Evolutionary conservation across 1,140 invertebrate genomes (phyloP).

Genomic region (Macrobrachium rosenbergii): DNA sequence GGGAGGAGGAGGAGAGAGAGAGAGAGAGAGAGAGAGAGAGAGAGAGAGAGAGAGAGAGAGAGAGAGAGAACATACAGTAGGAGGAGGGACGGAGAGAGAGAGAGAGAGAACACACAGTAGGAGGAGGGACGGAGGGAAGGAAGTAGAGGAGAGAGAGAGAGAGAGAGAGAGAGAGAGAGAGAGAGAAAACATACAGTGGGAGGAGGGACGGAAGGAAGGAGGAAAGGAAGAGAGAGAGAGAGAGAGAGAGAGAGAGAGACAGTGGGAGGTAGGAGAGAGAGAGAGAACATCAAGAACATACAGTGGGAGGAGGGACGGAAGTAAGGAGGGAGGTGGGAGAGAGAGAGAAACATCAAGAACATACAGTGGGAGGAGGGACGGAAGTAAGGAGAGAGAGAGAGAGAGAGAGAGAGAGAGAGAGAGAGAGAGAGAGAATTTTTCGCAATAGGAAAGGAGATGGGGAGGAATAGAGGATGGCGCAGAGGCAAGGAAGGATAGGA

Average conservation of each 20-base stretch:
- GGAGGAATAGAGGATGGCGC: neutral
- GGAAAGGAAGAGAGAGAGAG: neutral
- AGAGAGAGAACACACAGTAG: neutral
- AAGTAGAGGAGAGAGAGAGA: neutral
- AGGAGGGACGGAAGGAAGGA: neutral
- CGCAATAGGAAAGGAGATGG: neutral
- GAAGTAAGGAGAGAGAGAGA: too few relatives aligned
- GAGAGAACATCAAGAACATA: neutral
- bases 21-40: neutral
- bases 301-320: too few relatives aligned
- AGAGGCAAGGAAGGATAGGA: neutral
- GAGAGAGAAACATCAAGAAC: neutral
- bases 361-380: too few relatives aligned
- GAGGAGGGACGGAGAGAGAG: neutral
- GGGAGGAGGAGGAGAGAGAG: neutral
- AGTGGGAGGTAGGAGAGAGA: neutral
- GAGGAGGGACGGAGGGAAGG: too few relatives aligned
- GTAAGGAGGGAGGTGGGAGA: too few relatives aligned
- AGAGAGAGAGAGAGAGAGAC: conserved; percentile 20
- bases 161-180: neutral
- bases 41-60: too few relatives aligned
- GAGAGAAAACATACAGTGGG: neutral
- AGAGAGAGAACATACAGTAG: too few relatives aligned
- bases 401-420: neutral
- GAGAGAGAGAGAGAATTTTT: conserved; percentile 7